These are phyloP conservation scores for Chlorops oryzae DNA, from an alignment of 1,140 invertebrate species.

Conservation along the genomic window DNA sequence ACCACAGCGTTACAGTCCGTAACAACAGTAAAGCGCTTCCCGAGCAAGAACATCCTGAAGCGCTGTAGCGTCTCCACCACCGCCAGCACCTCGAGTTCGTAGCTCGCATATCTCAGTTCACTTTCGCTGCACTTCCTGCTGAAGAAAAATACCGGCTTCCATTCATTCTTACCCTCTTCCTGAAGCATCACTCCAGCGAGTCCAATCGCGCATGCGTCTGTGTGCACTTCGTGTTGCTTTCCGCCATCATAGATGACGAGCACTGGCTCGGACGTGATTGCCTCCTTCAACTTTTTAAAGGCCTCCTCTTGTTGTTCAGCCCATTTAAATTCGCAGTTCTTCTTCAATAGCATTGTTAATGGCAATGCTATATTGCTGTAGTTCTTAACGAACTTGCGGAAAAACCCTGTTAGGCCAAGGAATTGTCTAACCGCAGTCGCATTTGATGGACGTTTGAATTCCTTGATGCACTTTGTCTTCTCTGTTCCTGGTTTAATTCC, in stretches of 20 bases:
- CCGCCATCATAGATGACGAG: background rate
- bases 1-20: no score
- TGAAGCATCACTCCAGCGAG: background rate
- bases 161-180: background rate
- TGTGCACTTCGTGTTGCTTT: background rate
- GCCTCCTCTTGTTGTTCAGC: constrained; percentile 12
- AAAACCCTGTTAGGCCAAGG: constrained; percentile 23
- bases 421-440: constrained; percentile 24
- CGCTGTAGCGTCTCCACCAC: constrained; percentile 1
- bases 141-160: background rate
- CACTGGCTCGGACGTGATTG: background rate
- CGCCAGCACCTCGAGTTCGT: constrained; percentile 4
- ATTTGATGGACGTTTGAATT: constrained; percentile 26
- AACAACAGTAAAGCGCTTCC: no score
- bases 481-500: no score
- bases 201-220: background rate
- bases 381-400: constrained; percentile 6
- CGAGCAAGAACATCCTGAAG: constrained; percentile 1
- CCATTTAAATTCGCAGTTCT: constrained; percentile 26
- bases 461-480: no score
- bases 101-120: constrained; percentile 4
- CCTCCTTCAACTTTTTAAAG: background rate
- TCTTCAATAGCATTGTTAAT: constrained; percentile 5
- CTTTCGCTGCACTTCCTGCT: constrained; percentile 2
- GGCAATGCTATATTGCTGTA: background rate